phyloP scores from a whole-genome alignment of 2,888 invertebrate genomes.

The Agrotis puta region DNA sequence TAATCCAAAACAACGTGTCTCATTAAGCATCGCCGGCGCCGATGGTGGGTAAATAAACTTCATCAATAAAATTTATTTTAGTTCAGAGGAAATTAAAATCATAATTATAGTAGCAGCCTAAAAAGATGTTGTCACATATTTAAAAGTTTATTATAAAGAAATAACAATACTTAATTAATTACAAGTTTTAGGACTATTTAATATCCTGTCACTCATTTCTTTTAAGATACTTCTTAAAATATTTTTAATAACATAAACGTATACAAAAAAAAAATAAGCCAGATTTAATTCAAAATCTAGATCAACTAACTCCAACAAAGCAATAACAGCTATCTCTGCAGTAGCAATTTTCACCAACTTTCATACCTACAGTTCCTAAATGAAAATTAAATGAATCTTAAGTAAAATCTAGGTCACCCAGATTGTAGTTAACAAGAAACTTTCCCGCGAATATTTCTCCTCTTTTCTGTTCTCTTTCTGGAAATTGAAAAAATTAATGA shows the following conservation, averaged over 20 bases:
- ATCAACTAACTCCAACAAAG: constrained; percentile 30
- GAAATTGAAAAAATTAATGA: too few species aligned
- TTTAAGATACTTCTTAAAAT: too few species aligned
- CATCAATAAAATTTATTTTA: background rate
- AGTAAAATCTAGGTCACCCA: constrained; percentile 55
- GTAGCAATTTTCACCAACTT: constrained; percentile 18
- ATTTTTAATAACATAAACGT: too few species aligned
- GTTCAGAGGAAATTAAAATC: too few species aligned
- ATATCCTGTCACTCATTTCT: too few species aligned
- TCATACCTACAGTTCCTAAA: constrained; percentile 41
- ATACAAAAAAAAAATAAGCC: constrained; percentile 19
- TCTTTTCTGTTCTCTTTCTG: too few species aligned
- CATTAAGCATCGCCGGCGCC: background rate
- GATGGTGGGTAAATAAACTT: too few species aligned
- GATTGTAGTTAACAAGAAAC: constrained; percentile 48
- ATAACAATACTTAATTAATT: too few species aligned
- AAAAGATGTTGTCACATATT: too few species aligned
- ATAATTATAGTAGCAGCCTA: too few species aligned
- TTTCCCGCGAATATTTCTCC: constrained; percentile 30
- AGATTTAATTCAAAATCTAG: constrained; percentile 5
- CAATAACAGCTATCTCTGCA: constrained; percentile 31
- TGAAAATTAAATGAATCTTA: constrained; percentile 60
- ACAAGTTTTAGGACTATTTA: too few species aligned
- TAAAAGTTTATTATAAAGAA: too few species aligned
- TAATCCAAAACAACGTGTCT: background rate